phyloP scores from a whole-genome alignment of 2,888 invertebrate species.

The Parnassius smintheus region DNA sequence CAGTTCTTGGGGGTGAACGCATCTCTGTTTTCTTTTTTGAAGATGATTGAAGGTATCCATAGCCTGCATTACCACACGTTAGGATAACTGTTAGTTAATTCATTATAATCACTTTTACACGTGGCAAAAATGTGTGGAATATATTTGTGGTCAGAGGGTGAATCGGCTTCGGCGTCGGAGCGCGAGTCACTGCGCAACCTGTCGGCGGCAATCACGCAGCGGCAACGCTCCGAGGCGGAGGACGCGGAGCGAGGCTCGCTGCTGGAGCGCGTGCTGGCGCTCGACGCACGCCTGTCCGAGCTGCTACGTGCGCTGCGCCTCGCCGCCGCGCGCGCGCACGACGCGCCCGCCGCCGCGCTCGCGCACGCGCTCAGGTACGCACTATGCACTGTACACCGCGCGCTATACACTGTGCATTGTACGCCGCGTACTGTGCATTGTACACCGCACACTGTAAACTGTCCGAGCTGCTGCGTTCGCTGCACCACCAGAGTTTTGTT shows the following conservation, averaged over 20 bases:
- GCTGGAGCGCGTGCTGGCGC: conserved; percentile 51
- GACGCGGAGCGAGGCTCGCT: conserved; percentile 65
- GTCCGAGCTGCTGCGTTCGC: conserved; percentile 86
- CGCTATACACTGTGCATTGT: background rate
- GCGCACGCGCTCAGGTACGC: conserved; percentile 34
- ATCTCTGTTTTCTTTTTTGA: too few species aligned
- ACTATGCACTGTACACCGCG: background rate
- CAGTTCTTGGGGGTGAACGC: too few species aligned
- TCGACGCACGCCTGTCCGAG: conserved; percentile 87
- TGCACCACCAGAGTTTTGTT: conserved; percentile 60
- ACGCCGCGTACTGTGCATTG: background rate
- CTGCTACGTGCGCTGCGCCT: conserved; percentile 87
- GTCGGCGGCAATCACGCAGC: conserved; percentile 87
- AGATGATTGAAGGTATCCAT: too few species aligned
- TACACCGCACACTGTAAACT: conserved; percentile 49
- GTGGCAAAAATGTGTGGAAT: background rate
- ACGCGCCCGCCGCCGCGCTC: conserved; percentile 65
- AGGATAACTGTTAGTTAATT: too few species aligned
- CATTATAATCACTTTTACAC: too few species aligned
- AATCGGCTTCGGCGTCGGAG: conserved; percentile 63
- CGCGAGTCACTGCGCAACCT: conserved; percentile 89
- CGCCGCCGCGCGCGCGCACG: conserved; percentile 71
- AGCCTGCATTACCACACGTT: too few species aligned
- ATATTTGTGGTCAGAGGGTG: conserved; percentile 38
- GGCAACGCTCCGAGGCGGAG: conserved; percentile 84